phyloP scores from a whole-genome alignment of 1,140 invertebrate species.

The Planococcus citri region DNA sequence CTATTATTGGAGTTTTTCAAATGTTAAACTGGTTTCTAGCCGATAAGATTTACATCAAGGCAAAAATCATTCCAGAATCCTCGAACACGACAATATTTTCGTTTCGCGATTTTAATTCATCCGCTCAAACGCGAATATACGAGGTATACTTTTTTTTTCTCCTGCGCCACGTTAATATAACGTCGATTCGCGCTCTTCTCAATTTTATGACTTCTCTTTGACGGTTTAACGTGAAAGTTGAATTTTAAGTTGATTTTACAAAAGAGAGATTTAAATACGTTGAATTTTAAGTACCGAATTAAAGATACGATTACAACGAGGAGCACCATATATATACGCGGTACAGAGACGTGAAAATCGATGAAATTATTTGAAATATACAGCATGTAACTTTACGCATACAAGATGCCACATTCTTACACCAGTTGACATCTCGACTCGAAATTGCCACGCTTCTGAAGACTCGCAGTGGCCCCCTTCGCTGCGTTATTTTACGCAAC shows the following conservation, averaged over 20 bases:
- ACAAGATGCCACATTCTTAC: too few species aligned
- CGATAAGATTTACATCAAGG: not conserved
- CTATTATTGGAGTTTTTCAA: too few species aligned
- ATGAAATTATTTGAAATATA: too few species aligned
- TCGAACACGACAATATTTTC: not conserved
- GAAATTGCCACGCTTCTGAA: too few species aligned
- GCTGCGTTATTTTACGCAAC: too few species aligned
- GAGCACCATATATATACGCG: too few species aligned
- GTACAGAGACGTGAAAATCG: too few species aligned
- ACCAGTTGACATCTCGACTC: too few species aligned
- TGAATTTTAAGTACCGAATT: constrained; percentile 4
- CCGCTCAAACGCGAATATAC: not conserved
- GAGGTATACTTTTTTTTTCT: not conserved
- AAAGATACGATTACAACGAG: not conserved
- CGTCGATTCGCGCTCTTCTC: not conserved
- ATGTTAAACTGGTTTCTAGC: not conserved
- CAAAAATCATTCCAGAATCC: not conserved
- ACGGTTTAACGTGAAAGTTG: not conserved
- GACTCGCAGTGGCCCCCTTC: too few species aligned
- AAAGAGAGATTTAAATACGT: not conserved
- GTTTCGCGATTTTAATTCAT: not conserved
- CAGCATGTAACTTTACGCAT: too few species aligned
- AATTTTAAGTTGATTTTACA: not conserved
- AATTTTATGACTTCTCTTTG: not conserved
- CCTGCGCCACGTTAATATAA: not conserved